phyloP scores from a whole-genome alignment of 2,113 vertebrate species.

The Actinemys pallida region DNA sequence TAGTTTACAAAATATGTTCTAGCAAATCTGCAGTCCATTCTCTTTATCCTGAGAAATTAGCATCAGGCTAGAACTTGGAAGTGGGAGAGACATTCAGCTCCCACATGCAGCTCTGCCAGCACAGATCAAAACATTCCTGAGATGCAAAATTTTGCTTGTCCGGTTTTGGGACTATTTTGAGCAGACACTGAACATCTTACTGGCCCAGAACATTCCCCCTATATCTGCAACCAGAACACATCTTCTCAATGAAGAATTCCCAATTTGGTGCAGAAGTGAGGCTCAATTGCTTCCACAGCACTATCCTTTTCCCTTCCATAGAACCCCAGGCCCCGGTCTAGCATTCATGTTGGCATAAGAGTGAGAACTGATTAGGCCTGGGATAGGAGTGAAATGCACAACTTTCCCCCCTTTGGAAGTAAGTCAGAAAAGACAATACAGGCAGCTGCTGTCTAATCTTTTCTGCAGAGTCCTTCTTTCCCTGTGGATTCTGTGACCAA shows the following conservation, averaged over 20 bases:
- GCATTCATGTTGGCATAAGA: not conserved
- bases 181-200: no score
- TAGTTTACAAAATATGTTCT: not conserved
- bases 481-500: not conserved
- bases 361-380: not conserved
- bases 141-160: no score
- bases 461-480: not conserved
- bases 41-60: not conserved
- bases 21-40: not conserved
- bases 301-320: not conserved
- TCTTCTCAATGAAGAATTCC: not conserved
- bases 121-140: no score
- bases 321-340: not conserved
- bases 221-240: not conserved
- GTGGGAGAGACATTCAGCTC: no score
- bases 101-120: no score
- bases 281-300: not conserved
- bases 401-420: not conserved
- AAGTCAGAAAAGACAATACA: not conserved
- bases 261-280: not conserved
- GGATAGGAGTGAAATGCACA: not conserved
- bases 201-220: no score
- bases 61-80: not conserved
- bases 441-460: not conserved
- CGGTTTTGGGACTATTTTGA: no score